Percentiles rank a stretch among this genome's conserved stretches.
Conservation (phyloP, 2,888 invertebrate genomes). For the Harpagoxenus sublaevis region DNA sequence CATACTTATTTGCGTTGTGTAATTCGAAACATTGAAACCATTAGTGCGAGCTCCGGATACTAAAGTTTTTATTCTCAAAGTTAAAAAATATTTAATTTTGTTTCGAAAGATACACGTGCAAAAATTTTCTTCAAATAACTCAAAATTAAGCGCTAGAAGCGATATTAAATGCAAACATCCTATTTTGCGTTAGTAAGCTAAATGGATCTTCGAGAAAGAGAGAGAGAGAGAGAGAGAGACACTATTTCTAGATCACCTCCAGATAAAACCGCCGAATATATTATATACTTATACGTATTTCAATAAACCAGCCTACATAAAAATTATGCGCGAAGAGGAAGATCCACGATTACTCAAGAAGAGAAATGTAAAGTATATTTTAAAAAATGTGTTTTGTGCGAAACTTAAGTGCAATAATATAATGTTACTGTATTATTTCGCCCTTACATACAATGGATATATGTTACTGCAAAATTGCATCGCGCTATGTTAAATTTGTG, state of each 20-base stretch:
- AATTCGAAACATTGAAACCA: conserved; percentile 32
- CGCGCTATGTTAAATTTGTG: conserved; percentile 25
- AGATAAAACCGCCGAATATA: background rate
- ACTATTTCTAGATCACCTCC: conserved; percentile 4
- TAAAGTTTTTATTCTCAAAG: background rate
- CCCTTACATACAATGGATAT: background rate
- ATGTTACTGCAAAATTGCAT: background rate
- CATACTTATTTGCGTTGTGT: background rate
- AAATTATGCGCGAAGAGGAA: conserved; percentile 8
- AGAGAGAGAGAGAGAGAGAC: background rate
- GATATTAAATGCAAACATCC: background rate
- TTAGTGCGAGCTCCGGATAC: background rate
- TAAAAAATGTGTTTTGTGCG: conserved; percentile 20
- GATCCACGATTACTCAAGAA: conserved; percentile 2
- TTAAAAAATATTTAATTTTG: background rate
- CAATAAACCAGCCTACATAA: conserved; percentile 13
- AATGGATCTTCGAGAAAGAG: background rate
- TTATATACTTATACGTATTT: background rate
- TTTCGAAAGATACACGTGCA: background rate
- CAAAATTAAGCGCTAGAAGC: background rate
- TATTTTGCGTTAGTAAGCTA: background rate
- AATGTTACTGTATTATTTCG: conserved; percentile 10
- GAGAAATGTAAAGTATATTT: conserved; percentile 6
- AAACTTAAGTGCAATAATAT: conserved; percentile 37
- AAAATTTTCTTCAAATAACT: background rate